Conservation (phyloP, 2,113 vertebrate genomes). For the Hyperoodon ampullatus region DNA sequence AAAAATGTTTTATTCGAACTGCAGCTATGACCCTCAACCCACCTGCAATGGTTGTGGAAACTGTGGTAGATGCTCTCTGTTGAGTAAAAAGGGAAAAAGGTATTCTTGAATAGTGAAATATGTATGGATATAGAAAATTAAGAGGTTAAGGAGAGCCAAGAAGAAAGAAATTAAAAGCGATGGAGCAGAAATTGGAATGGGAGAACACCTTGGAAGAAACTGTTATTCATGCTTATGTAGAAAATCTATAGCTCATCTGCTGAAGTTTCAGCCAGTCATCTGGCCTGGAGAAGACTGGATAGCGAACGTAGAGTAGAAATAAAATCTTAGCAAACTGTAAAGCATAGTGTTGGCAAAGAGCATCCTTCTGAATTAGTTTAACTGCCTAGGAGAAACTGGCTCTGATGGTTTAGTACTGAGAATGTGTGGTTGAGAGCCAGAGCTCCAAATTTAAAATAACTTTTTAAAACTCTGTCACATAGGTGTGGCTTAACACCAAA, state of each 20-base stretch:
- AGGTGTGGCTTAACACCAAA: not conserved
- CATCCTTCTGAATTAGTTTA: not conserved
- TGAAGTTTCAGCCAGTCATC: not conserved
- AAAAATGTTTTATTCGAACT: not conserved
- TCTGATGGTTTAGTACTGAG: not conserved
- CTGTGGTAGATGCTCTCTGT: not conserved
- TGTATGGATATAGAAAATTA: not conserved
- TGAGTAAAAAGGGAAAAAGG: not conserved
- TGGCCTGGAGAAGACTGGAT: not conserved
- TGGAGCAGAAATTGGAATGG: not conserved
- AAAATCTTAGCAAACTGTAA: conserved; percentile 3
- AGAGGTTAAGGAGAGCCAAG: not conserved
- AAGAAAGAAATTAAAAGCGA: not conserved
- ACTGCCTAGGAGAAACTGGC: not conserved
- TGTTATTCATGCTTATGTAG: not conserved
- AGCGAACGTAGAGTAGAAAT: not conserved
- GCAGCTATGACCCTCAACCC: not conserved
- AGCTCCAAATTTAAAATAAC: not conserved
- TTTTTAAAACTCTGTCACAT: not conserved
- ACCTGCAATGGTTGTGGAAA: not conserved
- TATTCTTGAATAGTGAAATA: not conserved
- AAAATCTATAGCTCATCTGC: not conserved
- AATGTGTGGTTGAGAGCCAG: not conserved
- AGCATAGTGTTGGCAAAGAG: not conserved
- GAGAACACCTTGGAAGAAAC: not conserved